Base-by-base conservation (phyloP, 2,888 invertebrate species). In the Allygus modestus region DNA sequence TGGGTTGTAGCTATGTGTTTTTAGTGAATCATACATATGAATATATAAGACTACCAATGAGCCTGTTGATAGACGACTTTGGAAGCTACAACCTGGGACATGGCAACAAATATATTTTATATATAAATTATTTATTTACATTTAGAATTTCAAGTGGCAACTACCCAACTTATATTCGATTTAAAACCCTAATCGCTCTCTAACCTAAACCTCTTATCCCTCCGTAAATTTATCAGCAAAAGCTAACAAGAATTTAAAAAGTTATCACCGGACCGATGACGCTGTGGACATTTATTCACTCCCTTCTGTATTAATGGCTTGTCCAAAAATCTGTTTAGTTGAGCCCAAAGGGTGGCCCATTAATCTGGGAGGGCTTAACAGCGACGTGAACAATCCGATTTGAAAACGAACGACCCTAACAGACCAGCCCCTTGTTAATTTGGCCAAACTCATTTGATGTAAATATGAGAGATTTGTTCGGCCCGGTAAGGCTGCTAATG, bases 321-420 rank as follows among this genome's bases (percentile, higher is more conserved):
- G 65, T 65, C 65, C 65, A 65, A 65, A 65, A 65, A 65, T 65
- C 65, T 65, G 65, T 65, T 65, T 65, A 65, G 65, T 65, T 65
- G 65, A 65, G 65, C 65, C 65, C 65, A 65, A 65, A 65, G 65
- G 65, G 65, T 31, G 65, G 58, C 31, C 58, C 65, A 65, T 65
- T 65, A 65, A 65, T 65, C 65, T 65, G 65, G 17, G 28, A 23
- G 65, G 65, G 65, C 65, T 65, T 65, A 65, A 65, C 20, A 5
- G 31, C 65, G 65, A 65, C 65, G 31, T 26, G 28, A 65, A 65
- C 65, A 65, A 65, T 65, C 65, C 28, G 65, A 65, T 65, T 65
- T 65, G 65, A 65, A 65, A 65, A 65, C 65, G 65, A 65, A 65
- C 65, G 65, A 15, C 65, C 65, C 65, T 23, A 28, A 65, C 65